phyloP scores from a whole-genome alignment of 2,797 vertebrate species.

The Chelonia mydas region DNA sequence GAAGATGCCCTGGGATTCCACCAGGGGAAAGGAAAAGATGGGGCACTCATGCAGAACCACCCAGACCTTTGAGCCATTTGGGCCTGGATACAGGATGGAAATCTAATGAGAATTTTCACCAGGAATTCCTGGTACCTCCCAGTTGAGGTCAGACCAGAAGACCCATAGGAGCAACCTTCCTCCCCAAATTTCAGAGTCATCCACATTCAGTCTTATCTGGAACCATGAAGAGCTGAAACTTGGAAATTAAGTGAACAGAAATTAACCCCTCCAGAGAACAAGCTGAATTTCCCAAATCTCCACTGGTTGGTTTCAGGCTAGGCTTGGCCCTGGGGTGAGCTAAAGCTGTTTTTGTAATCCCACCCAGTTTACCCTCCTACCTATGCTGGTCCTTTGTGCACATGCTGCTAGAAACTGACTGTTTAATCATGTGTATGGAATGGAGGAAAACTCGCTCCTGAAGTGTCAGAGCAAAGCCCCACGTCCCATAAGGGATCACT shows the following conservation, averaged over 20 bases:
- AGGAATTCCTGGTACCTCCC: neutral
- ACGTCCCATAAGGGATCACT: neutral
- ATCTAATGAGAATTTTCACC: neutral
- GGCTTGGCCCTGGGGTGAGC: neutral
- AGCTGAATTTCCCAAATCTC: neutral
- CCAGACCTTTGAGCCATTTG: neutral
- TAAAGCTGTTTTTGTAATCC: neutral
- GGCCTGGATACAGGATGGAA: neutral
- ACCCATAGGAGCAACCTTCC: neutral
- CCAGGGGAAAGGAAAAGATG: neutral
- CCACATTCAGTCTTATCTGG: neutral
- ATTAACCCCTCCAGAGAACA: neutral
- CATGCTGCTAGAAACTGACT: neutral
- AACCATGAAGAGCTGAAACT: neutral
- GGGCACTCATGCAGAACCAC: neutral
- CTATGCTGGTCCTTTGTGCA: neutral
- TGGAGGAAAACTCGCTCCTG: neutral
- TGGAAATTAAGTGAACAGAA: neutral
- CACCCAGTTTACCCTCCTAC: neutral
- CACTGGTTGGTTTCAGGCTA: neutral
- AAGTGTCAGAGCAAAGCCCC: neutral
- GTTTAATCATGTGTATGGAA: neutral
- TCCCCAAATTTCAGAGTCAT: neutral
- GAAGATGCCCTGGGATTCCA: neutral
- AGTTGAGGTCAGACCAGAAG: neutral